A percentile compares a stretch with the other conserved stretches of the same genome.
These are phyloP conservation scores for Fregata magnificens DNA, from an alignment of 2,113 vertebrate genomes.

Conservation along the genomic window DNA sequence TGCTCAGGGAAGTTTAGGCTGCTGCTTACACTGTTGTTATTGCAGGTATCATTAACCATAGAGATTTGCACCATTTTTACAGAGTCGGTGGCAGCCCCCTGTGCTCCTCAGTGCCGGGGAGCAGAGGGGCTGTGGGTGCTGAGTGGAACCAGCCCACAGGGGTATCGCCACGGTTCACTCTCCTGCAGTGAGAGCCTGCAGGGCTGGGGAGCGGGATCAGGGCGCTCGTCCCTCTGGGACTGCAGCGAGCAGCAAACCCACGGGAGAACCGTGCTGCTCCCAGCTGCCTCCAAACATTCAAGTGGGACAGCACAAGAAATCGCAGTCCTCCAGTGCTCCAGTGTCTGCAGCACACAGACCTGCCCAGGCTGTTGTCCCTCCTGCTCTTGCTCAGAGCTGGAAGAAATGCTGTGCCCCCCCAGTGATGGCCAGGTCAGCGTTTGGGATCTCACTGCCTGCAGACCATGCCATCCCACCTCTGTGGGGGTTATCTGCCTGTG, in stretches of 20 bases:
- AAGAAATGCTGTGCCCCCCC: no score
- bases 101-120: fast-evolving
- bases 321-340: background rate
- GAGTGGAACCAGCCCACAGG: background rate
- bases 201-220: background rate
- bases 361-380: background rate
- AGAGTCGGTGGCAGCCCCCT: background rate
- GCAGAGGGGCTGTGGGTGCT: background rate
- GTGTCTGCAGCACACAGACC: background rate
- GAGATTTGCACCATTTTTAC: background rate
- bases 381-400: background rate
- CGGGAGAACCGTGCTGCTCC: background rate
- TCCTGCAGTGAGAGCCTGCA: background rate
- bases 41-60: fast-evolving
- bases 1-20: background rate
- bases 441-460: background rate
- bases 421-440: fast-evolving
- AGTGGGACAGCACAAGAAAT: background rate
- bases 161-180: fast-evolving
- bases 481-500: background rate
- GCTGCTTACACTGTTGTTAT: background rate
- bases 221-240: background rate
- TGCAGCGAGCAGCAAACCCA: background rate
- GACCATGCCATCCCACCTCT: fast-evolving
- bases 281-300: background rate